Conservation (phyloP, 2,113 vertebrate species). For the Cichladusa arquata region DNA sequence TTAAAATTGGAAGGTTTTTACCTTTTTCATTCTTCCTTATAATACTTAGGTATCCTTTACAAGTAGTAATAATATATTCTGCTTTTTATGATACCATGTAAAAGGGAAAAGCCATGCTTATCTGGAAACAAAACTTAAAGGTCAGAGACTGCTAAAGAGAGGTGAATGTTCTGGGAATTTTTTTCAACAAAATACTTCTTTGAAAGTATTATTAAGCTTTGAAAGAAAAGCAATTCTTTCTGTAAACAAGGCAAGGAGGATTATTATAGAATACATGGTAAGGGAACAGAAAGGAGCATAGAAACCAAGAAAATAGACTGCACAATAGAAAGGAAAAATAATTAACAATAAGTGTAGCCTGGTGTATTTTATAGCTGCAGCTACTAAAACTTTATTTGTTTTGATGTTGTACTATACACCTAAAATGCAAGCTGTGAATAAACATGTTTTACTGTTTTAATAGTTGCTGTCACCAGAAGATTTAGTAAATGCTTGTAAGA, state of each 20-base stretch:
- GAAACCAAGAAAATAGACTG: background rate
- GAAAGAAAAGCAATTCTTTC: background rate
- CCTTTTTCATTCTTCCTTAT: background rate
- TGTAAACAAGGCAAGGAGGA: background rate
- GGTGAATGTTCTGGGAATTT: background rate
- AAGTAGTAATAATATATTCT: background rate
- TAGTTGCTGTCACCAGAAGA: slow-evolving; percentile 89
- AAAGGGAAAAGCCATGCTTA: background rate
- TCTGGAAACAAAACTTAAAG: background rate
- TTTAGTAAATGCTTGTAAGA: slow-evolving; percentile 93
- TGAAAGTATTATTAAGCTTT: too few species aligned
- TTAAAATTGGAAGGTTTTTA: background rate
- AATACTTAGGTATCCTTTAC: background rate
- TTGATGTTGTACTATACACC: background rate
- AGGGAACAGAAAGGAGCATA: background rate
- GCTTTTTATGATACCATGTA: background rate
- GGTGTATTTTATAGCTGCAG: background rate
- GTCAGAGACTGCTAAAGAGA: background rate
- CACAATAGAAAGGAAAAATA: background rate
- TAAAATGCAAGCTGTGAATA: background rate
- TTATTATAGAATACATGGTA: background rate
- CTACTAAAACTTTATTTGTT: background rate
- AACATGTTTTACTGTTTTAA: background rate
- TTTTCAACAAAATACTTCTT: background rate
- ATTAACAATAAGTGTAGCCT: background rate